phyloP scores from a whole-genome alignment of 1,140 invertebrate genomes.

The Drosophila arawakana region DNA sequence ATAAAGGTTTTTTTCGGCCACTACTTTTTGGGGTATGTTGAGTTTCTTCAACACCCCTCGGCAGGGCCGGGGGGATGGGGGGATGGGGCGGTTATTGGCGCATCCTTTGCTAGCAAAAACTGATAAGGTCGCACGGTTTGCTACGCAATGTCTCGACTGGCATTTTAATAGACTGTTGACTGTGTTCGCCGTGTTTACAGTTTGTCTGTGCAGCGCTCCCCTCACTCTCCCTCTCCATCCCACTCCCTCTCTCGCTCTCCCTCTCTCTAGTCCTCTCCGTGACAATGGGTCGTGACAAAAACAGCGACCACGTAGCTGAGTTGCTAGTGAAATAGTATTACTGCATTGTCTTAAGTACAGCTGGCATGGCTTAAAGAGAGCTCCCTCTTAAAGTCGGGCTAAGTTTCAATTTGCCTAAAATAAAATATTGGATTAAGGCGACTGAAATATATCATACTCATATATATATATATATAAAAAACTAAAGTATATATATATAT shows the following conservation, averaged over 20 bases:
- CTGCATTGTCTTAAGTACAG: background rate
- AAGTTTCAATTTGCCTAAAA: background rate
- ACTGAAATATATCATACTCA: too few relatives aligned
- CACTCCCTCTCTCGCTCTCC: background rate
- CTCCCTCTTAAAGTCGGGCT: background rate
- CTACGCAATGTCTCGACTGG: slow-evolving; percentile 60
- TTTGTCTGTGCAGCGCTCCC: slow-evolving; percentile 51
- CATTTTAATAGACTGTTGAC: slow-evolving; percentile 81
- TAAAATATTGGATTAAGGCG: background rate
- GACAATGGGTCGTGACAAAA: slow-evolving; percentile 51
- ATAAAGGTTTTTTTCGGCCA: slow-evolving; percentile 6
- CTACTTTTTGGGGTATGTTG: background rate
- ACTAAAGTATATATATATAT: too few relatives aligned
- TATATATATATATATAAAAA: too few relatives aligned
- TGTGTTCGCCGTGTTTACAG: slow-evolving; percentile 41
- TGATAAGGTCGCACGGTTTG: slow-evolving; percentile 68
- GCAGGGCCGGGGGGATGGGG: background rate
- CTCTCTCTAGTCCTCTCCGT: background rate
- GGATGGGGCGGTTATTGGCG: slow-evolving; percentile 4
- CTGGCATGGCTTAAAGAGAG: slow-evolving; percentile 5
- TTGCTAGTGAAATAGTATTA: background rate
- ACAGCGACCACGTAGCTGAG: slow-evolving; percentile 42
- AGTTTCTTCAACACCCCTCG: background rate
- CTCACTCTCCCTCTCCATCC: background rate
- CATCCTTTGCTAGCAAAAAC: slow-evolving; percentile 25